Percentiles rank a stretch among this genome's conserved stretches.
These are phyloP conservation scores for Palythoa caribaeorum DNA, from an alignment of 92 coral and sea anemone species.

Conservation along the genomic window DNA sequence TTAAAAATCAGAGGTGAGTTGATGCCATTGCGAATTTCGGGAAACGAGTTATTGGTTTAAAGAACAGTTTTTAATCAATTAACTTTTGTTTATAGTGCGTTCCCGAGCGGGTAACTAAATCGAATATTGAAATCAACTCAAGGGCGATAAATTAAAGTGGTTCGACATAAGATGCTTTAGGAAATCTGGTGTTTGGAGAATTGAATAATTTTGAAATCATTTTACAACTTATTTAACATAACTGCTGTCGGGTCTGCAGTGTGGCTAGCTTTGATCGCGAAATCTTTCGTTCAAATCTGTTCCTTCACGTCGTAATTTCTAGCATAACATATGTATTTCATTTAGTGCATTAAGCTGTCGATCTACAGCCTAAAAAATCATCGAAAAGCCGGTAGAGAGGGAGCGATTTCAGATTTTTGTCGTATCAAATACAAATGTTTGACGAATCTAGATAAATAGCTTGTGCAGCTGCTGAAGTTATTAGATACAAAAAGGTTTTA, in stretches of 20 bases:
- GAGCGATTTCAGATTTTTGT: neutral
- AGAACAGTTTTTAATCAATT: neutral
- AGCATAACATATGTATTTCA: neutral
- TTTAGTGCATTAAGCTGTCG: neutral
- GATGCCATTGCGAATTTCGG: neutral
- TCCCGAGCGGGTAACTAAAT: neutral
- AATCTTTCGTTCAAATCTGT: neutral
- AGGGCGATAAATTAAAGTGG: too few species aligned
- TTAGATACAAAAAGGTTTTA: neutral
- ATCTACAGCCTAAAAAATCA: neutral
- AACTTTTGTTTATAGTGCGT: neutral
- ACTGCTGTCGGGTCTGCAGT: too few species aligned
- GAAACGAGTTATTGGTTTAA: neutral
- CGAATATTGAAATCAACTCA: too few species aligned
- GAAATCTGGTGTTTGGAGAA: too few species aligned
- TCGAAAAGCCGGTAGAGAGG: neutral
- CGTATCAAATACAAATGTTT: neutral
- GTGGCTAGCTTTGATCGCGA: too few species aligned
- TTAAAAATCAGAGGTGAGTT: constrained; percentile 20
- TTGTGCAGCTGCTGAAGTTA: neutral
- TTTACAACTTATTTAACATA: too few species aligned
- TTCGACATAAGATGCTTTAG: too few species aligned
- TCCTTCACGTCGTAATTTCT: neutral
- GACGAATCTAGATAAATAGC: neutral
- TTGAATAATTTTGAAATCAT: too few species aligned